These are phyloP conservation scores for Pseudochromis fuscus DNA, from an alignment of 2,797 vertebrate species.

Conservation along the genomic window DNA sequence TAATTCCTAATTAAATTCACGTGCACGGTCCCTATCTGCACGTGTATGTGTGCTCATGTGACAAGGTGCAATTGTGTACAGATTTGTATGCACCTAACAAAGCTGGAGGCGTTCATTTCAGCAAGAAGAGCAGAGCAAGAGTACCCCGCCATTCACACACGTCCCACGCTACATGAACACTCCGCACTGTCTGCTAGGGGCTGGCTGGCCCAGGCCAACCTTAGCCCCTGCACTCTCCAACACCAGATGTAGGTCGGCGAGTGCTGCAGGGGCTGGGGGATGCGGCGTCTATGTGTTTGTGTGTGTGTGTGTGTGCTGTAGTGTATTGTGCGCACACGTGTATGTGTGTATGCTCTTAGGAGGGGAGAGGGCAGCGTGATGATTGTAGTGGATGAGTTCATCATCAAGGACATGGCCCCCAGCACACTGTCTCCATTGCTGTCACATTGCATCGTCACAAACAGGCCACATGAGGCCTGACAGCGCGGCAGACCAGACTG, in stretches of 20 bases:
- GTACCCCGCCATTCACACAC: slow-evolving; percentile 39
- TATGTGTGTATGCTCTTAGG: slow-evolving; percentile 47
- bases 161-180: slow-evolving; percentile 54
- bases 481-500: slow-evolving; percentile 68
- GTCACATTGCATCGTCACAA: slow-evolving; percentile 81
- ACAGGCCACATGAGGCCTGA: slow-evolving; percentile 74
- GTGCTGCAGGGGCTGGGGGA: slow-evolving; percentile 79
- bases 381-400: slow-evolving; percentile 77
- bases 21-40: slow-evolving; percentile 17
- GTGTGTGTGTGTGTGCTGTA: slow-evolving; percentile 38
- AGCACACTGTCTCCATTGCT: slow-evolving; percentile 77
- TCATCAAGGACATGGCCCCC: slow-evolving; percentile 79
- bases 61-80: background rate
- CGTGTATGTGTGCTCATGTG: slow-evolving; percentile 32
- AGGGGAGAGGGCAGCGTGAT: slow-evolving; percentile 39
- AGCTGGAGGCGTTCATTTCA: slow-evolving; percentile 44
- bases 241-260: slow-evolving; percentile 85
- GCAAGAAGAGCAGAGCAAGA: slow-evolving; percentile 31
- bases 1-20: slow-evolving; percentile 19
- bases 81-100: slow-evolving; percentile 25
- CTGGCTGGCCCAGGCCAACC: slow-evolving; percentile 71
- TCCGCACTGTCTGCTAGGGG: slow-evolving; percentile 65
- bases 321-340: slow-evolving; percentile 38
- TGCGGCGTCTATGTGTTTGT: slow-evolving; percentile 38
- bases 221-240: slow-evolving; percentile 69